These are phyloP conservation scores for Tipula unca DNA, from an alignment of 2,888 invertebrate species.

Conservation along the genomic window DNA sequence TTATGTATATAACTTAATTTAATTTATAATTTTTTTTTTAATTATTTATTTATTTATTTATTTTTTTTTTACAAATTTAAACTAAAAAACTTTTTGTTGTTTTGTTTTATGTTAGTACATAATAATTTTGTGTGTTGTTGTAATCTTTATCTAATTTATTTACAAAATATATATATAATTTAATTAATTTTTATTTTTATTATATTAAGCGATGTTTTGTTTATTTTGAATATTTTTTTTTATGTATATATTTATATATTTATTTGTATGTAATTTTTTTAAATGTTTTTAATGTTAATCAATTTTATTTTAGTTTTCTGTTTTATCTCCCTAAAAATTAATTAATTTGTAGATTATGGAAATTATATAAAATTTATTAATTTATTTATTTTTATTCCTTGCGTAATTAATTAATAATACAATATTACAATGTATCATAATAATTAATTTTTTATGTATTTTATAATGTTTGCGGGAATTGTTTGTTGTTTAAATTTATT, in stretches of 20 bases:
- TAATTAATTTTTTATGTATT: no score
- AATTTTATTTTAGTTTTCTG: background rate
- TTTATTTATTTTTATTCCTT: background rate
- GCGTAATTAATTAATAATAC: background rate
- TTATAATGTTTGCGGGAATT: background rate
- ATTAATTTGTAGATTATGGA: background rate
- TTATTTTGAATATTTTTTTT: background rate
- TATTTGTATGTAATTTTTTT: background rate
- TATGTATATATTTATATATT: background rate
- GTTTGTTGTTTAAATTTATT: background rate
- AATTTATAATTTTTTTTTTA: background rate
- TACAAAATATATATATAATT: background rate
- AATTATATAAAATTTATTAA: background rate
- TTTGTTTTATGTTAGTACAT: no score
- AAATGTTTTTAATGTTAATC: background rate
- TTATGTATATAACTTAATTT: background rate
- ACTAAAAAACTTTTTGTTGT: background rate
- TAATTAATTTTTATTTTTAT: background rate
- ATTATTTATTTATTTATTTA: background rate
- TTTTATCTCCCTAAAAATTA: background rate
- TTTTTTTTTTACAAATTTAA: slow-evolving; percentile 10
- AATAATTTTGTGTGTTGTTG: background rate
- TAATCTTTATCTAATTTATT: background rate
- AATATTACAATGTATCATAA: no score
- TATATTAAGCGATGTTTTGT: background rate